Base-by-base conservation (phyloP, 2,113 vertebrate genomes). In the Pangasianodon gigas region DNA sequence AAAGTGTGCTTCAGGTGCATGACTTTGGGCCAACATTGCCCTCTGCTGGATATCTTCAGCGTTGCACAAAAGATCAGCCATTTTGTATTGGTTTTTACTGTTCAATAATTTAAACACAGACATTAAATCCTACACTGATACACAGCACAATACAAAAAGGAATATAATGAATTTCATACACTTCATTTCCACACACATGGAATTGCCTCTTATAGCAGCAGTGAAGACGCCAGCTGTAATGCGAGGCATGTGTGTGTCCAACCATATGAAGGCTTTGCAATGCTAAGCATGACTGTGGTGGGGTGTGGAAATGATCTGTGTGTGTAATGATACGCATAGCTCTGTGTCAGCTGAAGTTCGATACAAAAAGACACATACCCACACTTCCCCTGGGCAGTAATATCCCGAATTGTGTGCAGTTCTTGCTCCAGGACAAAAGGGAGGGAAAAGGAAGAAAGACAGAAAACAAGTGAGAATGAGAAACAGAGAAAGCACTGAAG, bases 171-270 rank as follows among this genome's bases (percentile, higher is more conserved):
- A 52, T 77, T 87, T 62, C 88, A 54, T 71, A 21, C 7, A 67
- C 29, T 62, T 74, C 85, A 84, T 41, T 79, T 51, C 37, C n/a
- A 89, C 79, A 86, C 82, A 51, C 41, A 84, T 44, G 26, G 21
- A 16, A 24, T 26, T 32, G 32, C 24, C 54, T 79, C 41, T 26
- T 69, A 62, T 29, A 71, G 56, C 29, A 85, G 84, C 74, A 48
- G 52, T 41, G 58, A 91, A 89, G 88, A 89, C 51, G 89, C 82
- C 89, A 88, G 89, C 62, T 82, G 87, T 90, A 90, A 90, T 91
- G 86, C 46, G 56, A 88, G 83, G 87, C 84, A 87, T 91, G 91
- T 91, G 90, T 87, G 90, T 85, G 71, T 48, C 82, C 71, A 52
- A 85, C 52, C 8, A 11, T 91, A 84, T 48, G 44, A 83, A 85